A percentile compares a stretch with the other conserved stretches of the same genome.
phyloP scores from a whole-genome alignment of 2,888 invertebrate genomes.

The Caenorhabditis sp. region DNA sequence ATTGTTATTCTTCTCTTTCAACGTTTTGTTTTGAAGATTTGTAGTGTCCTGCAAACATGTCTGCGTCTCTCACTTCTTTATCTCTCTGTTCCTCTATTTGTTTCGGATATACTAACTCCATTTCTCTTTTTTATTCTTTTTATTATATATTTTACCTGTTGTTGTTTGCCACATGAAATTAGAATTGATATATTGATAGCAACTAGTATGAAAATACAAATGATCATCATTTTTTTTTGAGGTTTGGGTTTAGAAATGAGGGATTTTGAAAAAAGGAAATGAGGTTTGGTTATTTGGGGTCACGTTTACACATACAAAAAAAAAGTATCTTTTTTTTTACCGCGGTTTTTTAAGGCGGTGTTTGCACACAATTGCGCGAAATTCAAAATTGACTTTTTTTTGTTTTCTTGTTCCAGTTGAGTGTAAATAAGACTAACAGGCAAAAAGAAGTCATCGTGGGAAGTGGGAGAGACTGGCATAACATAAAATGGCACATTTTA shows the following conservation, averaged over 20 bases:
- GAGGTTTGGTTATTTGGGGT: not conserved
- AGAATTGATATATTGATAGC: not conserved
- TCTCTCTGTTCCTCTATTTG: not conserved
- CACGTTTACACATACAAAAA: too few relatives aligned
- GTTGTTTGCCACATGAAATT: not conserved
- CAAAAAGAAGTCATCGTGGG: too few relatives aligned
- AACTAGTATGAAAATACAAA: not conserved
- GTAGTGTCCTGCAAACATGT: not conserved
- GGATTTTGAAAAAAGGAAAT: not conserved
- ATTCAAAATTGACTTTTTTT: too few relatives aligned
- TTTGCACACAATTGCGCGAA: too few relatives aligned
- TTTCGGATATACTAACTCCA: not conserved
- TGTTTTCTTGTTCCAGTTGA: too few relatives aligned
- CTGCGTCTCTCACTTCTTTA: slow-evolving; percentile 2
- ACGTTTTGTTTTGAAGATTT: not conserved
- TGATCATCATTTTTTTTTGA: not conserved
- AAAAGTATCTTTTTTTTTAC: too few relatives aligned
- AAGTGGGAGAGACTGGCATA: too few relatives aligned
- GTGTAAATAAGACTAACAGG: too few relatives aligned
- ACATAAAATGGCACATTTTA: too few relatives aligned
- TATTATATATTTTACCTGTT: not conserved
- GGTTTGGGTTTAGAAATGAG: too few relatives aligned
- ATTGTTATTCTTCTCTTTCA: not conserved
- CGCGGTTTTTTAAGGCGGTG: too few relatives aligned
- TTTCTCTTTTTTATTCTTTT: not conserved